Evolutionary conservation across 2,888 invertebrate genomes (phyloP), one percentile per base, ranked within the genome.

Genomic region (Embidobia sp.): DNA sequence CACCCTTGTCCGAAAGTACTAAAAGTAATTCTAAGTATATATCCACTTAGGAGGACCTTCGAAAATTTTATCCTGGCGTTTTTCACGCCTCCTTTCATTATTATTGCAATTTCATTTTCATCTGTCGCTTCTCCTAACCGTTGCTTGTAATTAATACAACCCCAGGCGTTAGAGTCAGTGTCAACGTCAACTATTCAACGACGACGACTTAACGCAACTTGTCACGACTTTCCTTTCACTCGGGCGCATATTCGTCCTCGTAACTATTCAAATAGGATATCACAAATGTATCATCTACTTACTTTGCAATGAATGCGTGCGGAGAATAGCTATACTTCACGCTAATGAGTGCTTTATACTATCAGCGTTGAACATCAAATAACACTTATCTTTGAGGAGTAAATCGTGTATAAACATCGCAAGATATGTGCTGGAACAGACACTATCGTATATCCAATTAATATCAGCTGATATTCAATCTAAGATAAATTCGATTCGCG

Each of bases 351-450:
- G 63, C 75, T 75, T 61, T 63, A 69, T 48, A 26, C 22, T 69
- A 67, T 63, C 67, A 49, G 67, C 42, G 13, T 6, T 67, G 61
- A 61, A 69, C 75, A 67, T 69, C 67, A 63, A 61, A 75, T 67
- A 67, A 75, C 75, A 69, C 61, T 75, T 61, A 75, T 67, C 67
- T 75, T 69, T 75, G 42, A 69, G 44, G 48, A 67, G 53, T 63
- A 55, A 67, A 46, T 74, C 61, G 67, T 53, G 61, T 46, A 74
- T 61, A 74, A 67, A 66, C 53, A 53, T 59, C 44, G 59, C 59
- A 55, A 46, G 57, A 66, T 64, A 40, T 37, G 48, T 26, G 15
- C 53, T 11, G 27, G 16, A 29, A 13, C 26, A 69, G 42, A 15
- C 27, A 31, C 37, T 16, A 59, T 27, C 33, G 27, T 42, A 42